Evolutionary conservation across 2,113 vertebrate species (phyloP).

Genomic region (Heptranchias perlo): DNA sequence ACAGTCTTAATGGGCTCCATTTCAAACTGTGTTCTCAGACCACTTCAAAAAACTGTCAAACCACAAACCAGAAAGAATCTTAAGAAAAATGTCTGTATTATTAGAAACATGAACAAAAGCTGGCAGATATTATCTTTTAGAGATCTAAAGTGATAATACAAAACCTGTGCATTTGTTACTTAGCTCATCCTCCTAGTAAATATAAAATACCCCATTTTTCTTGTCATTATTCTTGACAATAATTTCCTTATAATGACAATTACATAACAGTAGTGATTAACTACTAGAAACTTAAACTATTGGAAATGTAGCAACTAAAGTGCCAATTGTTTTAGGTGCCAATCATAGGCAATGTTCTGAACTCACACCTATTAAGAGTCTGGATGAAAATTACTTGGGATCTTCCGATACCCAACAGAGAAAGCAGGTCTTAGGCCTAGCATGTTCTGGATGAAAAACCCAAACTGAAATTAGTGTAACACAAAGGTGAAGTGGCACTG

Average conservation of each 20-base stretch:
- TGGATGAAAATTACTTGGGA: not conserved
- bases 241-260: not conserved
- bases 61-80: not conserved
- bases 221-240: not conserved
- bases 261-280: not conserved
- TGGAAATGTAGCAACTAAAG: not conserved
- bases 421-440: not conserved
- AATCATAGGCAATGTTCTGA: not conserved
- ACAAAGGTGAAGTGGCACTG: not conserved
- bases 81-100: constrained; percentile 3
- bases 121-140: constrained; percentile 6
- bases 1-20: not conserved
- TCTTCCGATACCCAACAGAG: not conserved
- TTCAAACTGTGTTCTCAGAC: not conserved
- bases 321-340: not conserved
- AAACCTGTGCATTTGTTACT: not conserved
- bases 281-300: not conserved
- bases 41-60: constrained; percentile 1
- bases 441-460: not conserved
- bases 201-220: not conserved
- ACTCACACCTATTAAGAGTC: no score
- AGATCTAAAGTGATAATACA: not conserved
- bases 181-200: not conserved
- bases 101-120: not conserved
- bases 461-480: not conserved